Evolutionary conservation across 2,797 vertebrate species (phyloP).

Genomic region (Pitangus sulphuratus): DNA sequence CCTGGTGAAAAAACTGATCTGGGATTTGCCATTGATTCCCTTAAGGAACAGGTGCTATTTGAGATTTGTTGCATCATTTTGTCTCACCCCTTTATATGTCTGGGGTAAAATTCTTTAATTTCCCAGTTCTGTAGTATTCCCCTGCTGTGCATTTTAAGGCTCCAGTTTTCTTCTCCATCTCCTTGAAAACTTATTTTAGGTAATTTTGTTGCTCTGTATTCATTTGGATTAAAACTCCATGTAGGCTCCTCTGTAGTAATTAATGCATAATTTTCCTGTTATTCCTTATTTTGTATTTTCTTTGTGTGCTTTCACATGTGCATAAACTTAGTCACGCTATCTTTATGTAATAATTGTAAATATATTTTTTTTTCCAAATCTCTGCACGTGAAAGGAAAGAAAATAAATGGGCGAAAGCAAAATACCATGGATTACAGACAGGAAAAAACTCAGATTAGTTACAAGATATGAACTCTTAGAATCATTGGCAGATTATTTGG

Average conservation of each 20-base stretch:
- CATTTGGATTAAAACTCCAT: not conserved
- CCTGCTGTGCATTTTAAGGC: not conserved
- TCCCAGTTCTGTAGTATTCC: not conserved
- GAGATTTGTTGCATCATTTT: not conserved
- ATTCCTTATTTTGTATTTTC: not conserved
- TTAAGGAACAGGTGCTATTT: not conserved
- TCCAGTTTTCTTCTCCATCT: not conserved
- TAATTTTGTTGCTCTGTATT: not conserved
- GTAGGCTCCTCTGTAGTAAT: not conserved
- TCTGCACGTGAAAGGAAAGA: not conserved
- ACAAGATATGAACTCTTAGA: not conserved
- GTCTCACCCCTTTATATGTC: not conserved
- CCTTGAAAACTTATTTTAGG: not conserved
- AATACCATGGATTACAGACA: not conserved
- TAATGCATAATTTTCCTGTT: not conserved
- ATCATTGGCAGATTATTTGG: not conserved
- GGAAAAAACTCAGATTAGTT: not conserved
- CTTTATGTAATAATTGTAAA: not conserved
- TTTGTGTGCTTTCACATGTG: not conserved
- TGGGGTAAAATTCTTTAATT: not conserved
- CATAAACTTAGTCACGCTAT: not conserved
- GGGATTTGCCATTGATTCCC: not conserved
- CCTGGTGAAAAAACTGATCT: not conserved
- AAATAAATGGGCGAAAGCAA: not conserved
- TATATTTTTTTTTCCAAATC: not conserved